Conservation (phyloP, 2,888 invertebrate species). For the Ennomos quercinarius region DNA sequence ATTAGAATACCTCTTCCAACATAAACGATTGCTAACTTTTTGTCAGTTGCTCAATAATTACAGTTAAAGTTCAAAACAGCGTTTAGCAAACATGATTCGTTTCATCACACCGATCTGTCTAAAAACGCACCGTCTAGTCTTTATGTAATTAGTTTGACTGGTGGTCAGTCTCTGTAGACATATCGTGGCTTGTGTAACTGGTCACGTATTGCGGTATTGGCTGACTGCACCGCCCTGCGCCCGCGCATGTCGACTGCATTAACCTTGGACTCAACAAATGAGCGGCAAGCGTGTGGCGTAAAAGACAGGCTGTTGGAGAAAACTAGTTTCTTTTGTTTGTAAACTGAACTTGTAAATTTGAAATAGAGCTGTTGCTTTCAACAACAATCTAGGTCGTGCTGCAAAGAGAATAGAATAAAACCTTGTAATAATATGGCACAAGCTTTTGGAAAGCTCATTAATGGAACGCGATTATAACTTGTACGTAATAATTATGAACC, state of each 20-base stretch:
- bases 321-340: slow-evolving; percentile 15
- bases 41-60: slow-evolving; percentile 38
- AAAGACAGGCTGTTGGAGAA: slow-evolving; percentile 30
- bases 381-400: neutral
- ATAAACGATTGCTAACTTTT: slow-evolving; percentile 32
- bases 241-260: slow-evolving; percentile 54
- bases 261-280: slow-evolving; percentile 62
- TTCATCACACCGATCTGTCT: slow-evolving; percentile 49
- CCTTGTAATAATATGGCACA: slow-evolving; percentile 10
- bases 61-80: slow-evolving; percentile 48
- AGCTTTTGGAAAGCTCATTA: slow-evolving; percentile 1
- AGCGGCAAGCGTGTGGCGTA: slow-evolving; percentile 40
- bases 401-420: slow-evolving; percentile 8
- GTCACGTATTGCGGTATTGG: slow-evolving; percentile 55
- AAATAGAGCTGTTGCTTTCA: slow-evolving; percentile 1
- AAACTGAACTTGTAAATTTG: slow-evolving; percentile 9
- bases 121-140: slow-evolving; percentile 40
- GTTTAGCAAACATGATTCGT: slow-evolving; percentile 42
- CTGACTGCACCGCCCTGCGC: slow-evolving; percentile 56
- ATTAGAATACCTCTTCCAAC: slow-evolving; percentile 30
- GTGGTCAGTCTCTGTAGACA: slow-evolving; percentile 54
- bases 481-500: slow-evolving; percentile 13
- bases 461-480: slow-evolving; percentile 1
- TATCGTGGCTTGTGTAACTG: slow-evolving; percentile 63
- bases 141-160: slow-evolving; percentile 58